Conservation (phyloP, 2,113 vertebrate species). For the Haemorhous mexicanus region DNA sequence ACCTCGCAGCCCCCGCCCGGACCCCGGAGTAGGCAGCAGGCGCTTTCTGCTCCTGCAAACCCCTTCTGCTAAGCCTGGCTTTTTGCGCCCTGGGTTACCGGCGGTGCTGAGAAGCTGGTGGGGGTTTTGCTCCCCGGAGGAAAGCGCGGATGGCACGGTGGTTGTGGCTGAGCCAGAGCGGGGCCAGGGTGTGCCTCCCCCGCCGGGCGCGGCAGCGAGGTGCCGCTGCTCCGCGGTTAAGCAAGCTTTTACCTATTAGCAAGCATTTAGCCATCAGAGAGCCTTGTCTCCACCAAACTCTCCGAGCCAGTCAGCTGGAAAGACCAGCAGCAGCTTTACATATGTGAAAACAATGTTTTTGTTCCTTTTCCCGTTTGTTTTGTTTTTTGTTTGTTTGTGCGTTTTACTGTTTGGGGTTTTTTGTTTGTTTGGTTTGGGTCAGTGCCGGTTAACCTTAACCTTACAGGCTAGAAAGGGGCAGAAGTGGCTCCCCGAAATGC, state of each 20-base stretch:
- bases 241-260: background rate
- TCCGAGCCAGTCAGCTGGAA: background rate
- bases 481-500: background rate
- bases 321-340: background rate
- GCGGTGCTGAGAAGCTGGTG: accelerated
- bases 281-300: background rate
- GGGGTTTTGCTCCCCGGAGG: accelerated
- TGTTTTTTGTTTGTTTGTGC: background rate
- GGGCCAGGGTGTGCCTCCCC: background rate
- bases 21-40: accelerated
- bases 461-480: background rate
- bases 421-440: background rate
- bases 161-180: no score
- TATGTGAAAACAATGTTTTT: background rate
- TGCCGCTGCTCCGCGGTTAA: accelerated
- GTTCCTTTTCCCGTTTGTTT: background rate
- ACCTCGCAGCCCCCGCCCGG: accelerated
- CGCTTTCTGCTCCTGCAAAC: background rate
- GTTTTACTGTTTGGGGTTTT: background rate
- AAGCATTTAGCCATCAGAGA: accelerated
- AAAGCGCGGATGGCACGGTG: background rate
- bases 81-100: accelerated
- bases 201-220: background rate
- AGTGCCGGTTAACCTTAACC: accelerated
- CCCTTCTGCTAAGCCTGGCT: accelerated